phyloP scores from a whole-genome alignment of 2,113 vertebrate species.

The Arothron firmamentum region DNA sequence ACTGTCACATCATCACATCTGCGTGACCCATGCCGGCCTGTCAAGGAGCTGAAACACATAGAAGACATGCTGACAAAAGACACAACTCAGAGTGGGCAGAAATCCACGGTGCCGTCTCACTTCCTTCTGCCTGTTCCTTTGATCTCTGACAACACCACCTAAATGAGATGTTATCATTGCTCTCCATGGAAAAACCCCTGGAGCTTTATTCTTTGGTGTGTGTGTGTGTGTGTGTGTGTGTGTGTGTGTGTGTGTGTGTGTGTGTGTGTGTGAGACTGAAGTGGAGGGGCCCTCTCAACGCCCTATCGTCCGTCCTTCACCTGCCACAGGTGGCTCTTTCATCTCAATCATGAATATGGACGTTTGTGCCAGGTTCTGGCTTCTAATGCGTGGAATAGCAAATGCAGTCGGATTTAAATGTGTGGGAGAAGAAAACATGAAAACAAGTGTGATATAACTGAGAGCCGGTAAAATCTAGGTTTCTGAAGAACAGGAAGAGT shows the following conservation, averaged over 20 bases:
- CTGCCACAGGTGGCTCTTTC: conserved; percentile 73
- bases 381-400: conserved; percentile 36
- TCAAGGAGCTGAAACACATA: too few species aligned
- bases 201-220: background rate
- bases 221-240: conserved; percentile 1
- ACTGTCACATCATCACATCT: too few species aligned
- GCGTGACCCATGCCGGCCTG: too few species aligned
- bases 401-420: conserved; percentile 1
- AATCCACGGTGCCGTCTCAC: conserved; percentile 4
- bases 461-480: conserved; percentile 6
- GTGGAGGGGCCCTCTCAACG: background rate
- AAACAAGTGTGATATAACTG: conserved; percentile 44
- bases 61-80: background rate
- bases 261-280: background rate
- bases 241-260: background rate
- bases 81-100: too few species aligned
- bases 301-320: conserved; percentile 56
- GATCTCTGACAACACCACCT: conserved; percentile 60
- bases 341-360: conserved; percentile 66
- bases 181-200: conserved; percentile 39
- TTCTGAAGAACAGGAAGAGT: conserved; percentile 7
- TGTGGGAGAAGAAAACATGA: conserved; percentile 38
- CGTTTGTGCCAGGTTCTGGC: conserved; percentile 2
- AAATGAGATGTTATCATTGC: conserved; percentile 38
- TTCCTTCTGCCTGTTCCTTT: conserved; percentile 45